Evolutionary conservation across 2,888 invertebrate genomes (phyloP).

Genomic region (Scaptomyza reducta): DNA sequence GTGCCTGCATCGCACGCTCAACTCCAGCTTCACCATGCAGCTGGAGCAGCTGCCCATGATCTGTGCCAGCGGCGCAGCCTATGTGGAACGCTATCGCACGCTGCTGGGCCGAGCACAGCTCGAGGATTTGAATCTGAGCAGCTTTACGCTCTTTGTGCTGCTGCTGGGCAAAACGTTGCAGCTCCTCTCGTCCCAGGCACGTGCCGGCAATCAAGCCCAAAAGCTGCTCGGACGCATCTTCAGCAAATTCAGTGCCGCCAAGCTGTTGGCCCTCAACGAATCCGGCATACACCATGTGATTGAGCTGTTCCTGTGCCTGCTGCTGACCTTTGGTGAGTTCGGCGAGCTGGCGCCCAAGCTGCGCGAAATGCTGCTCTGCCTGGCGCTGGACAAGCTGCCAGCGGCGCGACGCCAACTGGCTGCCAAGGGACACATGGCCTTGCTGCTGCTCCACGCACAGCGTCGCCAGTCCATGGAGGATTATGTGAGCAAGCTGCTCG

Average conservation of each 20-base stretch:
- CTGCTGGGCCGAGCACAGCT: conserved; percentile 76
- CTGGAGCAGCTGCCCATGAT: conserved; percentile 84
- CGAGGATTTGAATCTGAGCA: conserved; percentile 83
- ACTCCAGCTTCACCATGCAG: conserved; percentile 85
- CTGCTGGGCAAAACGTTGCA: conserved; percentile 84
- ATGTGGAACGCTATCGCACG: conserved; percentile 82
- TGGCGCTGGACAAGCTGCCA: conserved; percentile 82
- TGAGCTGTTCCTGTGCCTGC: conserved; percentile 82
- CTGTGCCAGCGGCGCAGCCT: conserved; percentile 77
- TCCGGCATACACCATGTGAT: conserved; percentile 86
- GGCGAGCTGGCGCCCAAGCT: conserved; percentile 80
- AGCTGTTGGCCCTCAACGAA: conserved; percentile 85
- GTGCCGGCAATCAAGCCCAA: conserved; percentile 72
- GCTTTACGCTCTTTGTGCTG: conserved; percentile 85
- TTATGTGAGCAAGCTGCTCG: conserved; percentile 80
- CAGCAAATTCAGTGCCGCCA: conserved; percentile 86
- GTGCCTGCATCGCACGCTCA: conserved; percentile 86
- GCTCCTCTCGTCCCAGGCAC: conserved; percentile 48
- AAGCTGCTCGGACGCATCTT: conserved; percentile 86
- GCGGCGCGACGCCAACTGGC: conserved; percentile 78
- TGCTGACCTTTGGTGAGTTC: conserved; percentile 73
- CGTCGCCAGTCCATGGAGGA: conserved; percentile 79
- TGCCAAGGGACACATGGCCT: conserved; percentile 83
- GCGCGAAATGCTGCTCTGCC: conserved; percentile 81
- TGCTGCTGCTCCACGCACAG: conserved; percentile 82